Evolutionary conservation across 2,113 vertebrate species (phyloP), one percentile per base, ranked within the genome.

Genomic region (Kryptolebias marmoratus): DNA sequence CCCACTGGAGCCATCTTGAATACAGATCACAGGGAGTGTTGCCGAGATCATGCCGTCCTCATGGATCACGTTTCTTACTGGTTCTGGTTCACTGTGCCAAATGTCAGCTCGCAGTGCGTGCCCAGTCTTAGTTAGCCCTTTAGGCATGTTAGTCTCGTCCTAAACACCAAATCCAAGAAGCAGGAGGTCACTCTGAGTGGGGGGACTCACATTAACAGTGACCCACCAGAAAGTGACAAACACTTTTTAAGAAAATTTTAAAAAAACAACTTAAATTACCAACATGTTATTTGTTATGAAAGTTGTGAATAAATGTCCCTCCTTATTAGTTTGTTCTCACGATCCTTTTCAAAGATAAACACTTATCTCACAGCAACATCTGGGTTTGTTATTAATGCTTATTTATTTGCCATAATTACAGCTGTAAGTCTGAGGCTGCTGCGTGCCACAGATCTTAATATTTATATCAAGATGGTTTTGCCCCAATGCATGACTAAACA

Each of bases 51-150:
- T 79, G 70, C 68, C 56, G 85, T 86, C 85, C 80, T 78, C 77
- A n/a, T 28, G 64, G 85, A 86, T 93, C 90, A 87, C 22, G 76
- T 94, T 92, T 87, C 90, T 68, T 70, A 8, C 57, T 73, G 22
- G 55, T 15, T 28, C 54, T 15, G 77, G 55, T 48, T 83, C 75
- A 57, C 61, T 72, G 27, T 74, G 78, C 59, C 62, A 56, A 42
- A 32, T 52, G 84, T 87, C 31, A 2, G 50, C 59, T 77, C 59
- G 6, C 59, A 14, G 64, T 11, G 50, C 67, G 64, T 9, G 7
- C 52, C 66, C 36, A 60, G 68, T 30, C 69, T 64, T 54, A 67
- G n/a, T 75, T 80, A 83, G 82, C 71, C 62, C 72, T 68, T 60
- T 11, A 66, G 80, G 73, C 60, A 78, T 73, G 63, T 56, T 55